A percentile compares a stretch with the other conserved stretches of the same genome.
Evolutionary conservation across 1,140 invertebrate genomes (phyloP).

Genomic region (Bombus cullumanus): DNA sequence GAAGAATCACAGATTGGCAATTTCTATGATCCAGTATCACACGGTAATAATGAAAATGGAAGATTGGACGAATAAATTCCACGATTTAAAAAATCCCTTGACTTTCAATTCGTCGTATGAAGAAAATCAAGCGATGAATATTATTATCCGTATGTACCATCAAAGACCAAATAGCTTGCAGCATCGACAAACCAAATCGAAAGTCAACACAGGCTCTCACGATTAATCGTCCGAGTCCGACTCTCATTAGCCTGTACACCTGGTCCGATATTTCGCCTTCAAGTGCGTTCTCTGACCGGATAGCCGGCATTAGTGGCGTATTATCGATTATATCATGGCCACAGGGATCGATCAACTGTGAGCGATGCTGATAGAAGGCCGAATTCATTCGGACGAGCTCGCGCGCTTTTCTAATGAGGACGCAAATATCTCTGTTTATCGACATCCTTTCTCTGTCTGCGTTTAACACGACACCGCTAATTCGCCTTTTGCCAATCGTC

Average conservation of each 20-base stretch:
- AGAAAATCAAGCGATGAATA: neutral
- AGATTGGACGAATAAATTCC: too few species aligned
- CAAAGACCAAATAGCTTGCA: neutral
- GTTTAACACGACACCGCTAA: neutral
- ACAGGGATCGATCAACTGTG: slow-evolving; percentile 28
- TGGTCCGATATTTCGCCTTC: slow-evolving; percentile 42
- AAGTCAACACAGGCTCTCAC: slow-evolving; percentile 12
- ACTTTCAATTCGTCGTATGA: too few species aligned
- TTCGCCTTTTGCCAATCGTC: slow-evolving; percentile 30
- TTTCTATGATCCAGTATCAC: too few species aligned
- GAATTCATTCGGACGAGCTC: slow-evolving; percentile 37
- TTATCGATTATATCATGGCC: slow-evolving; percentile 43
- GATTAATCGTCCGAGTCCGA: slow-evolving; percentile 31
- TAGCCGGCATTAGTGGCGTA: neutral
- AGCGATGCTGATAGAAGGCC: neutral
- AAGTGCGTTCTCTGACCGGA: slow-evolving; percentile 24
- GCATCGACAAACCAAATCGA: neutral
- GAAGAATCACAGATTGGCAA: too few species aligned
- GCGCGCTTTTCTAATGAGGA: slow-evolving; percentile 58
- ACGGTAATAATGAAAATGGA: too few species aligned
- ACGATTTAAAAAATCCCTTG: neutral
- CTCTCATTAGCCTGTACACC: slow-evolving; percentile 43
- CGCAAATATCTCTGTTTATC: slow-evolving; percentile 54
- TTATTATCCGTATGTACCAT: neutral
- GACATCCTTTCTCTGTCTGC: neutral